These are phyloP conservation scores for Aquatica leii DNA, from an alignment of 2,888 invertebrate species.

Conservation along the genomic window DNA sequence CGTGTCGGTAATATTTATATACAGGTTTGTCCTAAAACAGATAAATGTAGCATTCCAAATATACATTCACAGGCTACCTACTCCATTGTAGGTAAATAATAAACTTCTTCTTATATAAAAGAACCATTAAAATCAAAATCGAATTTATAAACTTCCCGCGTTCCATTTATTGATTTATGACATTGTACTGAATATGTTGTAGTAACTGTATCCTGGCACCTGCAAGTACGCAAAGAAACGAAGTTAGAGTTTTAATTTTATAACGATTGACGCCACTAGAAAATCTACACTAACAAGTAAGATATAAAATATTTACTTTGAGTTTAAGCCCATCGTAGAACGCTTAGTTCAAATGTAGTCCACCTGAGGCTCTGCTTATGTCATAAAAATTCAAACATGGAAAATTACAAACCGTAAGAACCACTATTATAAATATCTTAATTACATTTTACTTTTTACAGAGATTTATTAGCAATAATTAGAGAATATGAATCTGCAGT, in stretches of 20 bases:
- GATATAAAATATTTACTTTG: too few species aligned
- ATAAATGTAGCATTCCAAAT: constrained; percentile 14
- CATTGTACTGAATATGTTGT: not conserved
- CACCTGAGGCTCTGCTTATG: constrained; percentile 15
- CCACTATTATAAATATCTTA: not conserved
- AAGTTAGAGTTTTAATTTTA: too few species aligned
- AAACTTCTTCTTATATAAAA: not conserved
- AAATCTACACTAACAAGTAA: too few species aligned
- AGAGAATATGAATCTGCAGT: constrained; percentile 49
- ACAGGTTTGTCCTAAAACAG: constrained; percentile 55
- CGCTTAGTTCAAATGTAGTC: constrained; percentile 10
- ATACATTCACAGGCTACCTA: constrained; percentile 25
- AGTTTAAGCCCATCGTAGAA: too few species aligned
- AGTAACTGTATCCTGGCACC: not conserved
- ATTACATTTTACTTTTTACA: constrained; percentile 23
- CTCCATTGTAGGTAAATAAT: constrained; percentile 32
- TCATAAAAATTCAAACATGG: constrained; percentile 14
- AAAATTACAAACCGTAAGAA: constrained; percentile 1
- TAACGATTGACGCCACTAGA: too few species aligned
- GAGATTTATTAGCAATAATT: constrained; percentile 42
- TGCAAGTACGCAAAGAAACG: not conserved
- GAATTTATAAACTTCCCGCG: constrained; percentile 21
- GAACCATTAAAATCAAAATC: not conserved
- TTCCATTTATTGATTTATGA: constrained; percentile 23
- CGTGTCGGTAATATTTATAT: constrained; percentile 64